Conservation (phyloP, 2,888 invertebrate species). For the Drosophila histrio region DNA sequence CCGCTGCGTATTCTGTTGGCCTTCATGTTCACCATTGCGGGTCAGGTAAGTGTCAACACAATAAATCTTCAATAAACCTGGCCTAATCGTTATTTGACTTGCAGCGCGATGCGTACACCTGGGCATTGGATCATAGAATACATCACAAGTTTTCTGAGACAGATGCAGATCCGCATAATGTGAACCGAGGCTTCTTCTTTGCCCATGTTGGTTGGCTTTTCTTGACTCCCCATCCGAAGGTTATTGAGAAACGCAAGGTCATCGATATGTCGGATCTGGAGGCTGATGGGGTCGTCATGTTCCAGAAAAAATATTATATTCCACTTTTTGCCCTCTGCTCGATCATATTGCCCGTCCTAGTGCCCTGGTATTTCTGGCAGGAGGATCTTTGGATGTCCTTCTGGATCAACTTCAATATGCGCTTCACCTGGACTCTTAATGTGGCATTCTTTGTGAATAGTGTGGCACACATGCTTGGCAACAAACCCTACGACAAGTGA, state of each 20-base stretch:
- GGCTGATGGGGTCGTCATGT: slow-evolving; percentile 90
- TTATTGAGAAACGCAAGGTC: slow-evolving; percentile 88
- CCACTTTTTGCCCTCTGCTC: slow-evolving; percentile 89
- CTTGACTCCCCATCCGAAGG: slow-evolving; percentile 92
- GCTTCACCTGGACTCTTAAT: slow-evolving; percentile 94
- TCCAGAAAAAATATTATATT: slow-evolving; percentile 90
- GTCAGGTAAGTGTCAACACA: slow-evolving; percentile 87
- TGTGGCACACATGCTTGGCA: slow-evolving; percentile 97
- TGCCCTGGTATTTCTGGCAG: slow-evolving; percentile 93
- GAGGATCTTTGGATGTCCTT: slow-evolving; percentile 92
- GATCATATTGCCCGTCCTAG: slow-evolving; percentile 88
- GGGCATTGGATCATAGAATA: slow-evolving; percentile 94
- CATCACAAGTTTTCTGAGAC: slow-evolving; percentile 96
- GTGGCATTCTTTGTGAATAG: slow-evolving; percentile 98
- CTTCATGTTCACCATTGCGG: slow-evolving; percentile 90
- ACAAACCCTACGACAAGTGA: slow-evolving; percentile 94
- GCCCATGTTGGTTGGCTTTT: slow-evolving; percentile 97
- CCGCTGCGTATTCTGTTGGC: slow-evolving; percentile 89
- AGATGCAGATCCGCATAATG: slow-evolving; percentile 90
- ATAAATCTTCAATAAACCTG: neutral
- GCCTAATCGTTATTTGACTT: neutral
- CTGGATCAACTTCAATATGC: slow-evolving; percentile 92
- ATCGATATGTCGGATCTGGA: slow-evolving; percentile 90
- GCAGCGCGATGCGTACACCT: slow-evolving; percentile 92
- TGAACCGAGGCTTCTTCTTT: slow-evolving; percentile 94